phyloP scores from a whole-genome alignment of 2,113 vertebrate genomes.

The Cyphomyrus discorhynchus region DNA sequence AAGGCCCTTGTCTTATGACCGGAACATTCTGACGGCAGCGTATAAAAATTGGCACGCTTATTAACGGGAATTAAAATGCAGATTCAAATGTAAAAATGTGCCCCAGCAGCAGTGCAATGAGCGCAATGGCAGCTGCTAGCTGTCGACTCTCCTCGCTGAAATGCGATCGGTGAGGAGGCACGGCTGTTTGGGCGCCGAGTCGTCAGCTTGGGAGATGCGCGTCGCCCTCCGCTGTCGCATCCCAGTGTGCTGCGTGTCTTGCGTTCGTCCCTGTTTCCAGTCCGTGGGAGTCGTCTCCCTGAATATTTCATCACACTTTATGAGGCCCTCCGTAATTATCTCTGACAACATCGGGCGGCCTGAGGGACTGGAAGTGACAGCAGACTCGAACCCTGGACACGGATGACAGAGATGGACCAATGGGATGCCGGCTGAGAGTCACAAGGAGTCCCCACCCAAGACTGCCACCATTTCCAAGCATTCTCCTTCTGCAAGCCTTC shows the following conservation, averaged over 20 bases:
- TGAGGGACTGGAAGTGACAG: neutral
- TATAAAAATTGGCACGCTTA: neutral
- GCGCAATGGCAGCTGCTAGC: neutral
- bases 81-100: neutral
- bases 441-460: conserved; percentile 10
- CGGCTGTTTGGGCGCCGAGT: neutral
- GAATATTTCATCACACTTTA: conserved; percentile 21
- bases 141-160: neutral
- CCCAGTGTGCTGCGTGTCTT: conserved; percentile 19
- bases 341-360: neutral
- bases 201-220: conserved; percentile 12
- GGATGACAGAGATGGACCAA: conserved; percentile 15
- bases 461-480: conserved; percentile 30
- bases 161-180: neutral
- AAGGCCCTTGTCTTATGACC: neutral
- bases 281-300: conserved; percentile 22
- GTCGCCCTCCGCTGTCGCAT: conserved; percentile 15
- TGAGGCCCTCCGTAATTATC: conserved; percentile 14
- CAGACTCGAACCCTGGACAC: neutral
- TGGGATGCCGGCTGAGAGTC: conserved; percentile 21
- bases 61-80: neutral
- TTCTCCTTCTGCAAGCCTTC: neutral
- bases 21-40: neutral
- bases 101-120: neutral
- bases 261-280: conserved; percentile 17